phyloP scores from a whole-genome alignment of 1,140 invertebrate genomes.

The Papilio dardanus region DNA sequence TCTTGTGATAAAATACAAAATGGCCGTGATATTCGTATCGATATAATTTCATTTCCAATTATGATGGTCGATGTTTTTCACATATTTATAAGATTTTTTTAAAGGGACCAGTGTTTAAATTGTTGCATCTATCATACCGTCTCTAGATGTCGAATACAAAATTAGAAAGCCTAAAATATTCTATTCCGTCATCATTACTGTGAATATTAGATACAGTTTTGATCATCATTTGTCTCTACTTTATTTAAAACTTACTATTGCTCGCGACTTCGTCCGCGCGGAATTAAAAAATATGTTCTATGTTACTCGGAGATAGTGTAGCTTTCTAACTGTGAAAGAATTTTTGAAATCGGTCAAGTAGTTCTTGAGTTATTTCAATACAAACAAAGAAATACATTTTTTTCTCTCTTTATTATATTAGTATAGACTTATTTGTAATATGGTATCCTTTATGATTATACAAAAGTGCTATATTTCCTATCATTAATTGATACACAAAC shows the following conservation, averaged over 20 bases:
- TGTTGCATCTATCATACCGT: background rate
- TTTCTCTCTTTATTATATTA: too few relatives aligned
- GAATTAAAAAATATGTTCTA: too few relatives aligned
- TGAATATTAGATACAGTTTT: background rate
- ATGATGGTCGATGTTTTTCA: conserved; percentile 62
- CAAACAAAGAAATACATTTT: too few relatives aligned
- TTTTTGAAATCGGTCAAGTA: too few relatives aligned
- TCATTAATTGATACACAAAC: background rate
- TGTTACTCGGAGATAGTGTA: too few relatives aligned
- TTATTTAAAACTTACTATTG: too few relatives aligned
- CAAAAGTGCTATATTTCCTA: background rate
- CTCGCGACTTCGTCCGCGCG: too few relatives aligned
- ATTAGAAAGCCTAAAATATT: background rate
- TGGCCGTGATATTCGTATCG: conserved; percentile 72
- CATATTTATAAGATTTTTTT: conserved; percentile 34
- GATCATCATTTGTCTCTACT: too few relatives aligned
- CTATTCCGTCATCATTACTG: background rate
- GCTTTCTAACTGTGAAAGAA: too few relatives aligned
- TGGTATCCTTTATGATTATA: too few relatives aligned
- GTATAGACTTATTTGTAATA: too few relatives aligned
- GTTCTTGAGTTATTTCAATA: too few relatives aligned
- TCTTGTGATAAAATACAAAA: conserved; percentile 45
- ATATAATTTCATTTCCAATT: conserved; percentile 79
- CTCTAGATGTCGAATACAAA: background rate
- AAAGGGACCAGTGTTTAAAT: background rate